Percentiles rank a stretch among this genome's conserved stretches.
These are phyloP conservation scores for Xyliphius kryptos DNA, from an alignment of 2,113 vertebrate genomes.

Conservation along the genomic window DNA sequence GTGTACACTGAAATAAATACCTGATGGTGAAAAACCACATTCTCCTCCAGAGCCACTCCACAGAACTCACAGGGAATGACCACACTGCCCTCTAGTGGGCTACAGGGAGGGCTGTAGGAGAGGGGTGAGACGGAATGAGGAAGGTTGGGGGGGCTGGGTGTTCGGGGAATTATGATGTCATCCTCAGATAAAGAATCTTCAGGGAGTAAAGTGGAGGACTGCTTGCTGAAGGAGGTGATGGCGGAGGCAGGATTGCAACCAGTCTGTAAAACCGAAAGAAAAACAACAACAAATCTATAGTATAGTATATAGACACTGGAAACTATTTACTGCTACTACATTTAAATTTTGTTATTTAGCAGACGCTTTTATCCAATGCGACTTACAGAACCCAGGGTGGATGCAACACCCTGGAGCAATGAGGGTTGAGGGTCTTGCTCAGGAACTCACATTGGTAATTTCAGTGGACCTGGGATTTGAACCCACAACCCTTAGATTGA, in stretches of 20 bases:
- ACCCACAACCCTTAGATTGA: too few species aligned
- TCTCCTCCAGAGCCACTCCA: conserved; percentile 82
- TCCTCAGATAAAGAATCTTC: conserved; percentile 50
- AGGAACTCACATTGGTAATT: too few species aligned
- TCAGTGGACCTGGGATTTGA: too few species aligned
- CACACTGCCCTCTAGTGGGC: conserved; percentile 61
- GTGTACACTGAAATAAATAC: conserved; percentile 51
- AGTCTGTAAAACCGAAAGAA: conserved; percentile 79
- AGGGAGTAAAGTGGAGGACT: conserved; percentile 57
- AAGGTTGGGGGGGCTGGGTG: conserved; percentile 62
- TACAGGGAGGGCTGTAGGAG: conserved; percentile 57
- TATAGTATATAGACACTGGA: too few species aligned
- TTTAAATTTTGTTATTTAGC: too few species aligned
- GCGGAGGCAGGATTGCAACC: conserved; percentile 83
- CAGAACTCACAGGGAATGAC: conserved; percentile 94
- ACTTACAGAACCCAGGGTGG: too few species aligned
- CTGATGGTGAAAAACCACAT: conserved; percentile 89
- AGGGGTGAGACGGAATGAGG: conserved; percentile 53
- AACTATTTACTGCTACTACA: too few species aligned
- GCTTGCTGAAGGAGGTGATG: conserved; percentile 77
- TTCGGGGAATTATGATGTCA: conserved; percentile 49
- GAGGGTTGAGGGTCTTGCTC: too few species aligned
- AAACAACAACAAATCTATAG: conserved; percentile 20
- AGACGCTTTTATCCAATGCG: too few species aligned
- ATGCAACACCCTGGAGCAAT: too few species aligned